Conservation (phyloP, 2,888 invertebrate genomes). For the Orthosia gothica region DNA sequence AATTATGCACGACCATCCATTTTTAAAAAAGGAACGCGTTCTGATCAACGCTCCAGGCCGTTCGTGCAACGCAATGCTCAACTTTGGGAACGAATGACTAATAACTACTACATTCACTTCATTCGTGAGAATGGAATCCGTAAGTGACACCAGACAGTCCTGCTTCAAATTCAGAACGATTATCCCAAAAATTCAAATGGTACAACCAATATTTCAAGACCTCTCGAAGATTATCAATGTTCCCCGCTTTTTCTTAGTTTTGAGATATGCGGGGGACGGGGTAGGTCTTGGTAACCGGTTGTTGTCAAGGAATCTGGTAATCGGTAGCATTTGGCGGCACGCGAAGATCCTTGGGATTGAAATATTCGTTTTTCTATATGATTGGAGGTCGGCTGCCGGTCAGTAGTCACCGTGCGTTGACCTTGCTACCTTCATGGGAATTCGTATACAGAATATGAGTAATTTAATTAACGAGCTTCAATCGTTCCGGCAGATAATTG, state of each 20-base stretch:
- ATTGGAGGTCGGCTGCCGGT: constrained; percentile 64
- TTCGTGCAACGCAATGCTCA: constrained; percentile 63
- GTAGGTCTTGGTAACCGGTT: constrained; percentile 48
- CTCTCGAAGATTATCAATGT: neutral
- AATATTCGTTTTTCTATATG: constrained; percentile 58
- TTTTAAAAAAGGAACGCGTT: constrained; percentile 61
- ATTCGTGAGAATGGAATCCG: constrained; percentile 80
- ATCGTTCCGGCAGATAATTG: constrained; percentile 37
- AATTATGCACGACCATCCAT: constrained; percentile 62
- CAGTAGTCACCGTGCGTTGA: constrained; percentile 65
- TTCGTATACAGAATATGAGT: constrained; percentile 21
- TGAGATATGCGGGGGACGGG: neutral
- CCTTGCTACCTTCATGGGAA: constrained; percentile 57
- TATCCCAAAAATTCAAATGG: constrained; percentile 61
- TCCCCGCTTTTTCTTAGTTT: neutral
- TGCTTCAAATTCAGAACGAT: constrained; percentile 63
- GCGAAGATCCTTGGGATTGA: constrained; percentile 72
- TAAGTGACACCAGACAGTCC: constrained; percentile 74
- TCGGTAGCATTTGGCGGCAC: constrained; percentile 82
- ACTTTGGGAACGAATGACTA: constrained; percentile 62
- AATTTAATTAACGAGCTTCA: constrained; percentile 45
- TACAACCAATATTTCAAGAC: constrained; percentile 51
- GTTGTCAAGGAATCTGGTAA: constrained; percentile 82
- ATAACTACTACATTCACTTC: constrained; percentile 65
- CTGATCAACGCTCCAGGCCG: constrained; percentile 60